Evolutionary conservation across 2,888 invertebrate species (phyloP).

Genomic region (Philonicus albiceps): DNA sequence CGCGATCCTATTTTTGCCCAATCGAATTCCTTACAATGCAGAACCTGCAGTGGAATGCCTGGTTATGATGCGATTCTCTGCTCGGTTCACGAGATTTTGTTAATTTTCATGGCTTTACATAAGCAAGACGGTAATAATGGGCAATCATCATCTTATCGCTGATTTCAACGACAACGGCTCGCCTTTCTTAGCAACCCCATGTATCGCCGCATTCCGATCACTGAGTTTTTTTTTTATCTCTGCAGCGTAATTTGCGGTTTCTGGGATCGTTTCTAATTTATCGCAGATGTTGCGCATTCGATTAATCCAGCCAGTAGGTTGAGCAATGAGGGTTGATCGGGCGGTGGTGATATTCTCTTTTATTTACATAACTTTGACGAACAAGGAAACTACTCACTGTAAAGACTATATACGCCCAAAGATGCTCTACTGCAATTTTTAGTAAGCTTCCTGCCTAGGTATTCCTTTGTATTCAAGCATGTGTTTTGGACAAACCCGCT

Average conservation of each 20-base stretch:
- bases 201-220: neutral
- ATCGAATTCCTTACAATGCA: constrained; percentile 1
- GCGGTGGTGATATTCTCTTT: neutral
- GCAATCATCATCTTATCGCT: neutral
- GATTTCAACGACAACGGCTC: constrained; percentile 9
- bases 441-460: no score
- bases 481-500: neutral
- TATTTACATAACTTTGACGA: constrained; percentile 13
- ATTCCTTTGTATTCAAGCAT: neutral
- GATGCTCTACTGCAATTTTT: neutral
- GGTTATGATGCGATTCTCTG: neutral
- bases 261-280: neutral
- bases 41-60: neutral
- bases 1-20: neutral
- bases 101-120: neutral
- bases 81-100: neutral
- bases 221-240: constrained; percentile 18
- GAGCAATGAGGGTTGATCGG: no score
- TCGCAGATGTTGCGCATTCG: neutral
- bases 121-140: neutral
- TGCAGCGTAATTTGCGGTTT: constrained; percentile 13
- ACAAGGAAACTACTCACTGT: neutral
- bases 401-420: neutral
- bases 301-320: neutral
- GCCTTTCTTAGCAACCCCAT: neutral